Evolutionary conservation across 2,113 vertebrate species (phyloP), one percentile per base, ranked within the genome.

Genomic region (Crotophaga sulcirostris): DNA sequence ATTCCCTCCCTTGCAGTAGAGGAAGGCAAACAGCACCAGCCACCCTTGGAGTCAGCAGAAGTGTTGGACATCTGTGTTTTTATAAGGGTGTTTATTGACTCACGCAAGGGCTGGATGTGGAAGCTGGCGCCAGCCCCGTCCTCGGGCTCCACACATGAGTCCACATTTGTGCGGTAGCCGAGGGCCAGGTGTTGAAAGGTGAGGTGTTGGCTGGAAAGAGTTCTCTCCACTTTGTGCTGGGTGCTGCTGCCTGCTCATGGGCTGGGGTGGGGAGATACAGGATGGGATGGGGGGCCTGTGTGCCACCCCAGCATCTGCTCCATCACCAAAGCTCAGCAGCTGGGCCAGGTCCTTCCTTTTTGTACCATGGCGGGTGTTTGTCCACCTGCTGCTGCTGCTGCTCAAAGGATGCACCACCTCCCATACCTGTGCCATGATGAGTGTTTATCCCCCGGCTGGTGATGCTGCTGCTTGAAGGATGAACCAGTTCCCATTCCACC

Each of bases 271-370:
- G 13, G 42, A 7, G 25, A 34, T 0, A 3, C 47, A 8, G 31
- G 33, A 38, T 15, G 7, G 44, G 29, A 36, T 4, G 20, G 24
- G 23, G 26, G 16, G 26, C 2, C 18, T 4, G 1, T 7, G 45
- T 28, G 33, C 31, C 6, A 1, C 13, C 8, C 11, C 3, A 3
- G 51, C 25, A 28, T 11, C 51, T 26, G 55, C 56, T 76, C 16
- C 62, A 29, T 10, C 42, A 25, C 51, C 51, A 36, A 16, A 3
- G 1, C 49, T 64, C 51, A 55, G 33, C 29, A 0, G 38, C n/a
- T 20, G 23, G 4, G 62, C n/a, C 0, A 0, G 6, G 6, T 60
- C 13, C 34, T 60, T 38, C 34, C 23, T 9, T 45, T 15, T 56
- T 1, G 49, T 5, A 2, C 47, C 18, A 2, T 2, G 15, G 16